Evolutionary conservation across 1,140 invertebrate species (phyloP).

Genomic region (Watersipora subatra): DNA sequence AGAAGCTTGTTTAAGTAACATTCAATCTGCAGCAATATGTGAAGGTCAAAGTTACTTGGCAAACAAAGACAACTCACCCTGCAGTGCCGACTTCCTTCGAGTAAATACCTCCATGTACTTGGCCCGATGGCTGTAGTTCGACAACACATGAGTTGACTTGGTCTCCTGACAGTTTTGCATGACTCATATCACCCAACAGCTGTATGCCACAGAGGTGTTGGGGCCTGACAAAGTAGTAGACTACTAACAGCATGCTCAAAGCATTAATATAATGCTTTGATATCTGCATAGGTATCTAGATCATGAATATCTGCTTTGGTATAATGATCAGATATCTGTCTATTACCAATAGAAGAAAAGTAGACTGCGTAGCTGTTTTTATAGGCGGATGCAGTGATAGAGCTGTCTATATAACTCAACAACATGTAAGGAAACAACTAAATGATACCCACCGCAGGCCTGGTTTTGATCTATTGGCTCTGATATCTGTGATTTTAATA

Average conservation of each 20-base stretch:
- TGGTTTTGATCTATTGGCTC: constrained; percentile 60
- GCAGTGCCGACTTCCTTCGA: constrained; percentile 1
- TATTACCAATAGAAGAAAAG: too few relatives aligned
- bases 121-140: background rate
- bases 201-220: background rate
- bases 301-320: too few relatives aligned
- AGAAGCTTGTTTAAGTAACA: too few relatives aligned
- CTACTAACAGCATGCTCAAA: too few relatives aligned
- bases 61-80: background rate
- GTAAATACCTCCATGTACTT: background rate
- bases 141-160: background rate
- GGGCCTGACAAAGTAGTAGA: too few relatives aligned
- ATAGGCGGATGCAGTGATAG: background rate
- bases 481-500: constrained; percentile 62
- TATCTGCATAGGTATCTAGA: too few relatives aligned
- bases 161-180: background rate
- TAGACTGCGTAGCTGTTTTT: background rate
- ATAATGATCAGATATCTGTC: too few relatives aligned
- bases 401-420: background rate
- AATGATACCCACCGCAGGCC: constrained; percentile 50
- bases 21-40: too few relatives aligned
- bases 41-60: too few relatives aligned
- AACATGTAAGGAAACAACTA: background rate
- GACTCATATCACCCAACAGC: background rate
- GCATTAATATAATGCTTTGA: too few relatives aligned